Base-by-base conservation (phyloP, 1,140 invertebrate species). In the Penaeus indicus region DNA sequence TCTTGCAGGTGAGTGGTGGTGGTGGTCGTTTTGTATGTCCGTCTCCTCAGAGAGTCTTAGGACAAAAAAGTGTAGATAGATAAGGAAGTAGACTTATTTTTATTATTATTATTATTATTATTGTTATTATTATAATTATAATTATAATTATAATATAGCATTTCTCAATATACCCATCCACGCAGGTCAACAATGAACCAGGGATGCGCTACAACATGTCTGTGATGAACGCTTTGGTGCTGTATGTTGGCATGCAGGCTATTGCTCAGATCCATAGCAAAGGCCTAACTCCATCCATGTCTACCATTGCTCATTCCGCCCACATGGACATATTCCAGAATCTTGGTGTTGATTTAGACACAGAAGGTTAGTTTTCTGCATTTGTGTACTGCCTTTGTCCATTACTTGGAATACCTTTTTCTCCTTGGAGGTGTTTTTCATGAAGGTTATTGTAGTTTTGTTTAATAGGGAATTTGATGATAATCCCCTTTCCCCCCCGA, bases 301-400 rank as follows among this genome's bases (percentile, higher is more conserved):
- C 96, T 25, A 99, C 98, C 1, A 99, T 99, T 88, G 97, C 97
- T 11, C 98, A 99, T 92, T 98, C 98, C 32, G 96, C 98, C 0
- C 98, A 99, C 92, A 99, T 99, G 98, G 99, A 99, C 92, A 99
- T 99, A 88, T 99, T 99, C 94, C 98, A 99, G 93, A 99, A 99
- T 94, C 94, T 99, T 89, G 97, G 97, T 22, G 98, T 99, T 5
- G 97, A 99, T 93, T 95, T 99, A 61, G 98, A 99, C 92, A 99
- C 97, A 21, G 98, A 99, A 94, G 98, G 98, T 93, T 90, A 91
- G 86, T 88, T 85, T 25, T 79, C 25, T 69, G 84, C 38, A 38
- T 54, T 25, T 25, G 16, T 64, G 47, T 78, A 61, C 25, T 72
- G 25, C 62, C 81, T 89, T 77, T 32, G 25, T 47, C 75, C 77